phyloP scores from a whole-genome alignment of 2,888 invertebrate species.

The Carpatolechia fugitivella region DNA sequence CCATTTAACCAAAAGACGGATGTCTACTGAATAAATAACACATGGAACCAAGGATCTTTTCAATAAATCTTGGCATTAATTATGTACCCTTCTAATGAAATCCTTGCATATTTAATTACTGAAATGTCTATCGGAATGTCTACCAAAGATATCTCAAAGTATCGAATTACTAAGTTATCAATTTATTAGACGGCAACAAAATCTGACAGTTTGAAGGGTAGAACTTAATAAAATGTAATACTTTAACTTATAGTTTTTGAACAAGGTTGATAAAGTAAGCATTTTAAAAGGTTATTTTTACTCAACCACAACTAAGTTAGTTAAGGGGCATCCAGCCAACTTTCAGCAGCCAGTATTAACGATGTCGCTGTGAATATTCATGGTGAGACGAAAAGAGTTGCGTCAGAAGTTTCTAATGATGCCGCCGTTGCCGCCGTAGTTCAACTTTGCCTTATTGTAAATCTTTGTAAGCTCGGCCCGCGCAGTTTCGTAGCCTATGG shows the following conservation, averaged over 20 bases:
- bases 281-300: background rate
- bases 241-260: background rate
- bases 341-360: constrained; percentile 6
- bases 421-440: constrained; percentile 1
- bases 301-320: constrained; percentile 8
- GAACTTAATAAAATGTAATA: no score
- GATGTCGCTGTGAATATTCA: constrained; percentile 13
- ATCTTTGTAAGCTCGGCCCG: background rate
- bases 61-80: no score
- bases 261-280: background rate
- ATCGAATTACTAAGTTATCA: no score
- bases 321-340: constrained; percentile 1
- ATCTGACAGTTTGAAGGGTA: no score
- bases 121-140: no score
- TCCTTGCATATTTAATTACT: no score
- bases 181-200: no score
- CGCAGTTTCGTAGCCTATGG: background rate
- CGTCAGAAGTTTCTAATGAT: constrained; percentile 1
- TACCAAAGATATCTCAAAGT: no score
- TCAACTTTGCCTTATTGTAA: constrained; percentile 9
- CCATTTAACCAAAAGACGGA: no score
- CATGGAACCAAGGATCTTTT: no score
- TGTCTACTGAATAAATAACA: no score
- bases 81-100: no score
- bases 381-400: constrained; percentile 10